Evolutionary conservation across 2,797 vertebrate species (phyloP).

Genomic region (Premnoplex brunnescens): DNA sequence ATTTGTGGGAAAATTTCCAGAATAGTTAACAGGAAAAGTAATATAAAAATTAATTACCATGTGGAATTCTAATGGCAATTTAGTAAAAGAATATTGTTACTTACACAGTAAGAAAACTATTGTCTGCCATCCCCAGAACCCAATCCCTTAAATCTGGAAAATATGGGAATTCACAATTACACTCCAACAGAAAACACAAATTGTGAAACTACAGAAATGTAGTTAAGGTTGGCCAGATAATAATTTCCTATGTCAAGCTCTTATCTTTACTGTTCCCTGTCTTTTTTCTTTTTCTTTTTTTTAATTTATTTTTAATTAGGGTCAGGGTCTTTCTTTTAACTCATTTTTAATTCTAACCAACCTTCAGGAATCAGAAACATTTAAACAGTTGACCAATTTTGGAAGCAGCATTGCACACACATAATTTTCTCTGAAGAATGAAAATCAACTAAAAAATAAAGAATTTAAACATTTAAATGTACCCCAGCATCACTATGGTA

Average conservation of each 20-base stretch:
- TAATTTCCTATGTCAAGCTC: accelerated
- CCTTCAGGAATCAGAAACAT: not conserved
- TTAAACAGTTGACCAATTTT: not conserved
- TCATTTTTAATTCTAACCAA: not conserved
- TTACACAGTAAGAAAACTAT: not conserved
- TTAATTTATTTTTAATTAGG: not conserved
- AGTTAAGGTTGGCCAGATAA: not conserved
- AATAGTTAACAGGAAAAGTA: not conserved
- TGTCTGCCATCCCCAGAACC: not conserved
- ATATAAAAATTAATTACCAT: not conserved
- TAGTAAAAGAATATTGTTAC: not conserved
- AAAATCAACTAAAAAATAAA: not conserved
- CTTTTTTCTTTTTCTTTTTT: too few relatives aligned
- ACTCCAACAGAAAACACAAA: not conserved
- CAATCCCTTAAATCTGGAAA: not conserved
- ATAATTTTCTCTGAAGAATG: not conserved
- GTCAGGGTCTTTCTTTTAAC: not conserved
- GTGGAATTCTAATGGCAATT: not conserved
- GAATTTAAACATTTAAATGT: not conserved
- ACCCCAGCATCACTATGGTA: not conserved
- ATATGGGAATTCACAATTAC: not conserved
- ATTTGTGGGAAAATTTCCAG: not conserved
- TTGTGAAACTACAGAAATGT: not conserved
- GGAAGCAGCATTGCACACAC: not conserved
- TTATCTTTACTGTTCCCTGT: not conserved